Conservation (phyloP, 2,888 invertebrate genomes). For the Lepidocyrtoides sp. region DNA sequence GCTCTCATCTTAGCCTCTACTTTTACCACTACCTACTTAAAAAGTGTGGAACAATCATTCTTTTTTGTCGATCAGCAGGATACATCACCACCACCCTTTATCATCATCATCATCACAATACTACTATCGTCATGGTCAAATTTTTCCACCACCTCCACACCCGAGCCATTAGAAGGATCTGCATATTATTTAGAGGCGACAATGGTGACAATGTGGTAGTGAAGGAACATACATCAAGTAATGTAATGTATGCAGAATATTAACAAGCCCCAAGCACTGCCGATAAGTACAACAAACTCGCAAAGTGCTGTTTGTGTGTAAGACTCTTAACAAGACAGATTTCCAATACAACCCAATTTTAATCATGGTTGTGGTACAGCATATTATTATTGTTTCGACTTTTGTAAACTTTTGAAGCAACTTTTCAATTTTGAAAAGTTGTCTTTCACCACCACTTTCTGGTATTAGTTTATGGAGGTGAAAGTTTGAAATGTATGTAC, state of each 20-base stretch:
- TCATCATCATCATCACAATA: conserved; percentile 3
- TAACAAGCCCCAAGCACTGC: not conserved
- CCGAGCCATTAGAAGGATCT: not conserved
- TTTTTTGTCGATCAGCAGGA: conserved; percentile 47
- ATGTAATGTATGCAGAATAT: conserved; percentile 20
- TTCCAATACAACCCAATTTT: not conserved
- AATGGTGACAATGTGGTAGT: not conserved
- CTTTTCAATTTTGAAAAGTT: conserved; percentile 41
- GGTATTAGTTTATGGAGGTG: not conserved
- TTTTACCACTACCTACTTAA: no score
- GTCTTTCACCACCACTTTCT: not conserved
- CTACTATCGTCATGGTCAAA: no score
- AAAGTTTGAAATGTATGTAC: not conserved
- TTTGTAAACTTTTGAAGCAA: conserved; percentile 48
- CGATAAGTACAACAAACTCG: no score
- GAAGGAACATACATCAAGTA: not conserved
- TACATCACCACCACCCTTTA: conserved; percentile 7
- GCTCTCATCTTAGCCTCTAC: not conserved
- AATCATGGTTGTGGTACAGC: not conserved
- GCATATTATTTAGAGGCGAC: not conserved
- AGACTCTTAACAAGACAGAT: not conserved
- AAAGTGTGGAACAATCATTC: not conserved
- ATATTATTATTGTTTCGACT: conserved; percentile 41
- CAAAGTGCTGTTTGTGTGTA: not conserved
- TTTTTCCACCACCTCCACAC: not conserved